phyloP scores from a whole-genome alignment of 2,113 vertebrate species.

The Psophia crepitans region DNA sequence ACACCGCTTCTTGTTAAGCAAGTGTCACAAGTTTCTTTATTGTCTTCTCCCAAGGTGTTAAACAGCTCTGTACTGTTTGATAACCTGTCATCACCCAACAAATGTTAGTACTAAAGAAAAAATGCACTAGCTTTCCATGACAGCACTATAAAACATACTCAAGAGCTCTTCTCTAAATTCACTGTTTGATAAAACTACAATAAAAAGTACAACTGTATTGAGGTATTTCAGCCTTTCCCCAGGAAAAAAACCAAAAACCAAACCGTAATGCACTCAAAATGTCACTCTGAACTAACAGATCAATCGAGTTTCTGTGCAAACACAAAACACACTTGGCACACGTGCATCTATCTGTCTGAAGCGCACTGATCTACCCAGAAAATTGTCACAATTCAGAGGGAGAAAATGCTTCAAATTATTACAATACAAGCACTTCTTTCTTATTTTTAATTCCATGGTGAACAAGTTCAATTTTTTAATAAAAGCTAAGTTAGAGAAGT shows the following conservation, averaged over 20 bases:
- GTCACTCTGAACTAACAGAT: not conserved
- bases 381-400: not conserved
- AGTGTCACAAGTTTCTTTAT: not conserved
- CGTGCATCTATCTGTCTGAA: accelerated
- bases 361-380: not conserved
- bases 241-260: not conserved
- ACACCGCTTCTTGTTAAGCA: slow-evolving; percentile 15
- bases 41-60: slow-evolving; percentile 17
- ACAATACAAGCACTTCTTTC: not conserved
- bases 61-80: slow-evolving; percentile 3
- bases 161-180: not conserved
- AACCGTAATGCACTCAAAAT: not conserved
- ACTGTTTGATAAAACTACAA: not conserved
- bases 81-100: slow-evolving; percentile 22
- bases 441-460: not conserved
- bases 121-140: not conserved
- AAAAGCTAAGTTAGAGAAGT: not conserved
- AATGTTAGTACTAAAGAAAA: slow-evolving; percentile 33
- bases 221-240: not conserved
- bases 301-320: not conserved
- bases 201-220: not conserved
- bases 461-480: not conserved
- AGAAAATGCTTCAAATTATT: not conserved
- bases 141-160: not conserved
- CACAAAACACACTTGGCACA: not conserved